phyloP scores from a whole-genome alignment of 2,888 invertebrate genomes.

The Spisula subtruncata region DNA sequence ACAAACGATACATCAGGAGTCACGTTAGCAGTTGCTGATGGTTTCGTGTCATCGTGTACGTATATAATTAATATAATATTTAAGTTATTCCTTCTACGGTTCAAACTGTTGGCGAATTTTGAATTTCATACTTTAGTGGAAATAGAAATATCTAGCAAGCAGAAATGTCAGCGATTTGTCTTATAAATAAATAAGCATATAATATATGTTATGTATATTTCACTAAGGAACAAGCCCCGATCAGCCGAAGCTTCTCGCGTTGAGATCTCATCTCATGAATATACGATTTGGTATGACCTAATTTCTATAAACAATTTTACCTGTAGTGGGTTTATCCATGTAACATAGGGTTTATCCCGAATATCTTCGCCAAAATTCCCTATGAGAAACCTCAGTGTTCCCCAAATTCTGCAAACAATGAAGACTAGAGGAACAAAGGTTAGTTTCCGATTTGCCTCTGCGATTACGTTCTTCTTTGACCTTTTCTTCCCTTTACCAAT shows the following conservation, averaged over 20 bases:
- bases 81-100: too few species aligned
- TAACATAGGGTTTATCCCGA: conserved; percentile 73
- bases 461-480: conserved; percentile 62
- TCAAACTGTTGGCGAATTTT: too few species aligned
- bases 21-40: not conserved
- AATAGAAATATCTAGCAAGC: too few species aligned
- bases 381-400: conserved; percentile 82
- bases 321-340: conserved; percentile 83
- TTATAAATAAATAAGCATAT: too few species aligned
- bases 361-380: conserved; percentile 77
- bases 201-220: too few species aligned
- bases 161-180: too few species aligned
- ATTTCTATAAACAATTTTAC: conserved; percentile 55
- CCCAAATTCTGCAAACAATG: conserved; percentile 82
- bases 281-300: not conserved
- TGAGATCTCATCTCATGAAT: too few species aligned
- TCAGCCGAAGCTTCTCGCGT: too few species aligned
- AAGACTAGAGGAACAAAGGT: conserved; percentile 84
- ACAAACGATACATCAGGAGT: not conserved
- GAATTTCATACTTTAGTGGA: too few species aligned
- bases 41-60: not conserved
- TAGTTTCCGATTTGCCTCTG: conserved; percentile 81
- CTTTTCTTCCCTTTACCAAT: conserved; percentile 17
- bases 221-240: too few species aligned
- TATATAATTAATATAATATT: too few species aligned